A percentile compares a stretch with the other conserved stretches of the same genome.
phyloP scores from a whole-genome alignment of 1,140 invertebrate species.

The Prorops nasuta region DNA sequence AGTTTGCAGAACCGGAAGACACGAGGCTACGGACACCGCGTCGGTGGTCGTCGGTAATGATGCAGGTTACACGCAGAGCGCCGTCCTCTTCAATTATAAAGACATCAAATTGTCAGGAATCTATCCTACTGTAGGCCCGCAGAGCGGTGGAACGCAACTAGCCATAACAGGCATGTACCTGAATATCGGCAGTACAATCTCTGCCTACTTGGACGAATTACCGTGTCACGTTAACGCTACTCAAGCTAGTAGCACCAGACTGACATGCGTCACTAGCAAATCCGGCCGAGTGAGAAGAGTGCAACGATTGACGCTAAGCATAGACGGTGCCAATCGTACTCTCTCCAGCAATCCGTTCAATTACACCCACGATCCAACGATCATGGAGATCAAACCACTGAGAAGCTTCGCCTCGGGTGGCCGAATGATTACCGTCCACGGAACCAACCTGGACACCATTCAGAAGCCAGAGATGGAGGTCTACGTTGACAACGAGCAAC shows the following conservation, averaged over 20 bases:
- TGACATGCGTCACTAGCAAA: conserved; percentile 84
- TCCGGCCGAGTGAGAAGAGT: conserved; percentile 60
- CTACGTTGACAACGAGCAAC: conserved; percentile 68
- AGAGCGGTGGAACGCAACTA: conserved; percentile 90
- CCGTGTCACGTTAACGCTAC: conserved; percentile 85
- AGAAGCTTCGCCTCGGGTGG: conserved; percentile 89
- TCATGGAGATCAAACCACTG: conserved; percentile 88
- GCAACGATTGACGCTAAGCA: conserved; percentile 69
- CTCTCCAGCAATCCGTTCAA: conserved; percentile 73
- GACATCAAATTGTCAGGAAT: conserved; percentile 79
- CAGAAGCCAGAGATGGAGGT: conserved; percentile 88
- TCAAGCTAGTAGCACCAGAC: conserved; percentile 82
- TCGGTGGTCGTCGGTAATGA: conserved; percentile 87
- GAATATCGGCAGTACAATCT: conserved; percentile 89
- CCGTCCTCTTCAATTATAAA: conserved; percentile 87
- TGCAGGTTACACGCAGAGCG: conserved; percentile 83
- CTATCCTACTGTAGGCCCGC: conserved; percentile 83
- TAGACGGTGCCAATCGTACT: conserved; percentile 81
- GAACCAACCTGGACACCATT: conserved; percentile 87
- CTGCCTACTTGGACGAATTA: conserved; percentile 84
- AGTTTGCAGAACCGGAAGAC: conserved; percentile 82
- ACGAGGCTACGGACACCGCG: conserved; percentile 70
- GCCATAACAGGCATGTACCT: conserved; percentile 88
- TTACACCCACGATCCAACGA: conserved; percentile 90
- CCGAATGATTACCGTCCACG: conserved; percentile 88